Conservation (phyloP, 2,797 vertebrate species). For the Caiman crocodilus region DNA sequence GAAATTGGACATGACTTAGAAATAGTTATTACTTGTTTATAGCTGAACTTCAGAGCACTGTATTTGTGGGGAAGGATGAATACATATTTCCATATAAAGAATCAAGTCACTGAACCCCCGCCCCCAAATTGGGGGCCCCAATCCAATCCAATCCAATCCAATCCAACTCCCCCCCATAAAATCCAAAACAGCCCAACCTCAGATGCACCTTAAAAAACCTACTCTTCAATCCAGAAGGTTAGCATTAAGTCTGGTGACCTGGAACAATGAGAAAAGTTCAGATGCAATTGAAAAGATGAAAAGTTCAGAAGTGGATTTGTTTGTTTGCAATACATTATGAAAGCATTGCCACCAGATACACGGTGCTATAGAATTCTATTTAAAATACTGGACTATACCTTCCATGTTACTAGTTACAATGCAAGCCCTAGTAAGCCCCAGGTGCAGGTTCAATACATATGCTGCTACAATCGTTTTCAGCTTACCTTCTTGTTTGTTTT, state of each 20-base stretch:
- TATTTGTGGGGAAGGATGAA: neutral
- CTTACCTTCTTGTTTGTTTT: slow-evolving; percentile 79
- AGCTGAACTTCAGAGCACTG: neutral
- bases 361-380: neutral
- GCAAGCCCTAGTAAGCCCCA: neutral
- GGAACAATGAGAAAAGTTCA: neutral
- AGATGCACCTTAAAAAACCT: neutral
- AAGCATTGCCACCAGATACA: neutral
- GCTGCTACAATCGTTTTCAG: neutral
- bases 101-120: too few relatives aligned
- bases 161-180: too few relatives aligned
- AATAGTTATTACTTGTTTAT: neutral
- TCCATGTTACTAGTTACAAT: neutral
- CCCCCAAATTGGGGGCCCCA: too few relatives aligned
- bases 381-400: neutral
- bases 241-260: neutral
- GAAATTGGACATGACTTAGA: neutral
- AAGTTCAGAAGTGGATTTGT: neutral
- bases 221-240: neutral
- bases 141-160: too few relatives aligned
- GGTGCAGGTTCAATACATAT: neutral
- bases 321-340: neutral
- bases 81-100: too few relatives aligned
- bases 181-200: too few relatives aligned
- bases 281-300: too few relatives aligned